Base-by-base conservation (phyloP, 1,140 invertebrate species). In the Oreohelix idahoensis region DNA sequence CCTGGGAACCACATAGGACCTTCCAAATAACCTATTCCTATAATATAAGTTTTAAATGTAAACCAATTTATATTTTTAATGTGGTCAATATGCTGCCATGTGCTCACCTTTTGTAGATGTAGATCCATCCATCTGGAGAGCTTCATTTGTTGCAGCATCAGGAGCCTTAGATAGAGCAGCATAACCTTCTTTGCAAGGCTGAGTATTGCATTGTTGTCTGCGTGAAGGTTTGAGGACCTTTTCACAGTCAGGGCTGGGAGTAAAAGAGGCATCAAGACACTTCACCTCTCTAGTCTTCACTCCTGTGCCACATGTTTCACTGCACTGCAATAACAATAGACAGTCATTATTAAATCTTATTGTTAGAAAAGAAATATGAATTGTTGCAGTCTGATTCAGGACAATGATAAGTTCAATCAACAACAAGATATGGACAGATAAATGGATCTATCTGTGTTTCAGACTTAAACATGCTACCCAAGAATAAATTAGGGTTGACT, bases 281-380 rank as follows among this genome's bases (percentile, higher is more conserved):
- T 94, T 93, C 0, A 95, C 92, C 45, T 94, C 85, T 94, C 94
- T 81, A 1, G 88, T 93, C 85, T 95, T 94, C 26, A 94, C 92
- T 0, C 95, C 95, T 49, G 93, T 91, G 17, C 95, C 95, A 85
- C 95, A 96, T 0, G 91, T 88, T 1, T 93, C 92, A 23, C 94
- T 95, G 88, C 96, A 96, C 90, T 95, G 91, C 5, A 51, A 15
- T 58, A 1, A 90, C 10, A 90, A 32, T 26, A 23, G 4, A 26
- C 8, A 49, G n/a, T n/a, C n/a, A n/a, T n/a, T n/a, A n/a, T n/a
- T n/a, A n/a, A n/a, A n/a, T n/a, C n/a, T n/a, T n/a, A n/a, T n/a
- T n/a, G n/a, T n/a, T n/a, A n/a, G n/a, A n/a, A n/a, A n/a, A n/a
- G n/a, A n/a, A n/a, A n/a, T n/a, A n/a, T n/a, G n/a, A n/a, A n/a